These are phyloP conservation scores for Nannospalax galili DNA, from an alignment of 2,113 vertebrate species.

Conservation along the genomic window DNA sequence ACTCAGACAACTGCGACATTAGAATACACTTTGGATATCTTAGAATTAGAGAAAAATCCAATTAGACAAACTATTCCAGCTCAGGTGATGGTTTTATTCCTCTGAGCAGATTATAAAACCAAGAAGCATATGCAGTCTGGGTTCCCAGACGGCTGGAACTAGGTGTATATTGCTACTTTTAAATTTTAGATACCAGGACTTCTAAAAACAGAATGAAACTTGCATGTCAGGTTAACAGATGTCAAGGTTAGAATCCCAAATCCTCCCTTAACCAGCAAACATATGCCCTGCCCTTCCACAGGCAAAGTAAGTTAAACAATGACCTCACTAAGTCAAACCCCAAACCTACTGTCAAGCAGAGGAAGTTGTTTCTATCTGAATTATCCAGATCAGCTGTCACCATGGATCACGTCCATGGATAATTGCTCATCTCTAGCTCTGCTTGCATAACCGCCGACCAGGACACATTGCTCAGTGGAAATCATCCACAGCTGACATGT, in stretches of 20 bases:
- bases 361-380: conserved; percentile 74
- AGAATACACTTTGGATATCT: conserved; percentile 50
- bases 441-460: not conserved
- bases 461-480: conserved; percentile 66
- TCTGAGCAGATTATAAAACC: conserved; percentile 72
- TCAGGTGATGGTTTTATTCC: conserved; percentile 76
- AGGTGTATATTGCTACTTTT: conserved; percentile 43
- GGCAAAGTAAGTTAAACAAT: conserved; percentile 71
- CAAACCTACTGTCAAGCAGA: conserved; percentile 54
- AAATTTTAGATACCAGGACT: conserved; percentile 63
- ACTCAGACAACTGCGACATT: conserved; percentile 53
- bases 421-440: conserved; percentile 60
- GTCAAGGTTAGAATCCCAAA: conserved; percentile 55
- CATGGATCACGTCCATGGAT: conserved; percentile 65
- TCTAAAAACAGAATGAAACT: conserved; percentile 56
- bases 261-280: conserved; percentile 65
- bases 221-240: conserved; percentile 71
- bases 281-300: conserved; percentile 58
- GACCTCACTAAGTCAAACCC: conserved; percentile 61
- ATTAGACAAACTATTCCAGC: conserved; percentile 72
- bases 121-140: conserved; percentile 64
- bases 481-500: conserved; percentile 75
- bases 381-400: conserved; percentile 73
- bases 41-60: conserved; percentile 66
- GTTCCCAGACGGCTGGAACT: conserved; percentile 66